These are phyloP conservation scores for Cetonia aurata DNA, from an alignment of 2,888 invertebrate genomes.

Conservation along the genomic window DNA sequence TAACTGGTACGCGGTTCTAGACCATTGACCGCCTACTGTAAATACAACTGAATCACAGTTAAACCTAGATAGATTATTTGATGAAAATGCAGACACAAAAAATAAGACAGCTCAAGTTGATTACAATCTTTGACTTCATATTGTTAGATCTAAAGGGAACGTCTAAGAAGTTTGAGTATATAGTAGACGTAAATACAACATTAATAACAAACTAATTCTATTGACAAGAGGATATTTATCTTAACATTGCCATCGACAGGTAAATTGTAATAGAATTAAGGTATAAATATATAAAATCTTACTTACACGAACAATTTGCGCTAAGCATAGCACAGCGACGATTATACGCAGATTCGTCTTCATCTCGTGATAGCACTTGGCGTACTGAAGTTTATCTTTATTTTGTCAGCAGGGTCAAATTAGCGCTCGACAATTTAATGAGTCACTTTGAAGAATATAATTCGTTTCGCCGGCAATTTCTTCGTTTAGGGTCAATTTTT, in stretches of 20 bases:
- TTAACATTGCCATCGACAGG: background rate
- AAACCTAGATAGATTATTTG: no score
- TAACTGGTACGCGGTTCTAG: no score
- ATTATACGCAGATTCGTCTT: constrained; percentile 14
- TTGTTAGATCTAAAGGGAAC: no score
- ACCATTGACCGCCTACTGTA: no score
- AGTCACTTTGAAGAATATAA: constrained; percentile 32
- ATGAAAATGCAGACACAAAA: no score
- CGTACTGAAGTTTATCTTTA: constrained; percentile 30
- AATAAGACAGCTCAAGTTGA: no score
- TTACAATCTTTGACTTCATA: no score
- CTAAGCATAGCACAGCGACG: constrained; percentile 9
- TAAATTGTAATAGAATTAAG: background rate
- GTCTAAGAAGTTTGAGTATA: no score
- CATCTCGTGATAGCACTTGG: constrained; percentile 14
- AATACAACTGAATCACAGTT: no score
- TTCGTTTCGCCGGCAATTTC: constrained; percentile 27
- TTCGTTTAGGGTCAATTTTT: constrained; percentile 27
- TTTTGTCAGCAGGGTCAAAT: constrained; percentile 37
- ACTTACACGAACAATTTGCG: constrained; percentile 21
- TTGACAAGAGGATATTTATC: no score
- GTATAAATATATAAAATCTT: background rate
- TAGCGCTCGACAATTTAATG: constrained; percentile 35
- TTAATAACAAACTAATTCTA: no score
- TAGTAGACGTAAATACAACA: no score